A percentile compares a stretch with the other conserved stretches of the same genome.
These are phyloP conservation scores for Brenthis hecate DNA, from an alignment of 2,888 invertebrate species.

Conservation along the genomic window DNA sequence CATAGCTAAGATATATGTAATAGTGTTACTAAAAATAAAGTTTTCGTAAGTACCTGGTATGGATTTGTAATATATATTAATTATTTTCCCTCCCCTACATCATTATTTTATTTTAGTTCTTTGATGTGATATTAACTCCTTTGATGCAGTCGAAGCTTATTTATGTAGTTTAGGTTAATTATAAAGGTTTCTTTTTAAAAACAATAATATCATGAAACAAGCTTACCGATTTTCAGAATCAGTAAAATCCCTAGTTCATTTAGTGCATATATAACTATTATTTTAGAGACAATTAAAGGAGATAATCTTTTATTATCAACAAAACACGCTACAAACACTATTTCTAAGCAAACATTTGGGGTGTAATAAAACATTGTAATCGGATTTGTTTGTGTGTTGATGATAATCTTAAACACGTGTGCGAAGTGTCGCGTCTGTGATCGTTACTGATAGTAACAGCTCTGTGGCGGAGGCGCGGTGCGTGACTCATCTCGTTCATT, in stretches of 20 bases:
- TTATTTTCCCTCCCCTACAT: too few relatives aligned
- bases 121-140: too few relatives aligned
- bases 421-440: constrained; percentile 62
- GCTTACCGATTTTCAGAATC: not conserved
- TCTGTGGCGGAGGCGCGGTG: constrained; percentile 76
- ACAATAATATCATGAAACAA: not conserved
- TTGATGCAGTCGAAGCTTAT: too few relatives aligned
- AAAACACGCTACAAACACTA: not conserved
- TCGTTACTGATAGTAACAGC: constrained; percentile 60
- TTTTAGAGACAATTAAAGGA: not conserved
- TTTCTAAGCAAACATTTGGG: constrained; percentile 26
- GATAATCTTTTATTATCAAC: constrained; percentile 11
- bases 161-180: too few relatives aligned
- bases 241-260: not conserved
- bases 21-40: too few relatives aligned
- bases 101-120: too few relatives aligned
- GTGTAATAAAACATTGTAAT: constrained; percentile 35
- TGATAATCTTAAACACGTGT: constrained; percentile 62
- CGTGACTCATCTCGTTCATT: constrained; percentile 73
- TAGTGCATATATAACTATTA: not conserved
- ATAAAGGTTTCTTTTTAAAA: not conserved
- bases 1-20: too few relatives aligned
- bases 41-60: too few relatives aligned
- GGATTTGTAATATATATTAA: too few relatives aligned
- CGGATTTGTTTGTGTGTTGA: constrained; percentile 24